A percentile compares a stretch with the other conserved stretches of the same genome.
These are phyloP conservation scores for Phaethornis superciliosus DNA, from an alignment of 2,113 vertebrate species.

Conservation along the genomic window DNA sequence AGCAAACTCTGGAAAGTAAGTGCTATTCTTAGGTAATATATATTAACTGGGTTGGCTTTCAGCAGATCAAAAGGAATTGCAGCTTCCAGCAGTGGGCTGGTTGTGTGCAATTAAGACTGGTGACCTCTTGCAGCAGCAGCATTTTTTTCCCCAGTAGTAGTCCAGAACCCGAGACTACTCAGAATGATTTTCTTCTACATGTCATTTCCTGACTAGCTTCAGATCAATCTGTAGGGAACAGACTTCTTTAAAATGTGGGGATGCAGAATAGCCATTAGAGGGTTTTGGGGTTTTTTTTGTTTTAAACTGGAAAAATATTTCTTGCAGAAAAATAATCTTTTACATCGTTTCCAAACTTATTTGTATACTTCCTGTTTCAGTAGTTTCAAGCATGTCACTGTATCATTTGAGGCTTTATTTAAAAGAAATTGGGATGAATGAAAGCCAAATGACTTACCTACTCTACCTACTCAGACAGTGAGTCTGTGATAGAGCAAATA, in stretches of 20 bases:
- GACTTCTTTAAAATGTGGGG: not conserved
- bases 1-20: conserved; percentile 98
- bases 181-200: not conserved
- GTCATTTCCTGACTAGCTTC: not conserved
- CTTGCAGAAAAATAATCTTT: not conserved
- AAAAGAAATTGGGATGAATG: not conserved
- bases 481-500: not conserved
- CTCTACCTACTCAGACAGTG: not conserved
- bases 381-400: not conserved
- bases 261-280: not conserved
- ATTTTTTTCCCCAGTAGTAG: not conserved
- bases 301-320: not conserved
- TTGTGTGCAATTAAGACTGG: not conserved
- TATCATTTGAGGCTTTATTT: not conserved
- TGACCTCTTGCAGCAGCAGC: not conserved
- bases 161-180: not conserved
- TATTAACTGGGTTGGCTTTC: not conserved
- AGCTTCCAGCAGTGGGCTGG: not conserved
- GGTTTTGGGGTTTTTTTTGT: not conserved
- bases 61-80: not conserved
- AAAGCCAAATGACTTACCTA: not conserved
- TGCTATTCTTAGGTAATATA: not conserved
- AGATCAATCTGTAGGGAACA: not conserved
- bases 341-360: not conserved
- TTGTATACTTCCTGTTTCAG: not conserved